Evolutionary conservation across 2,113 vertebrate species (phyloP).

Genomic region (Ursus arctos): DNA sequence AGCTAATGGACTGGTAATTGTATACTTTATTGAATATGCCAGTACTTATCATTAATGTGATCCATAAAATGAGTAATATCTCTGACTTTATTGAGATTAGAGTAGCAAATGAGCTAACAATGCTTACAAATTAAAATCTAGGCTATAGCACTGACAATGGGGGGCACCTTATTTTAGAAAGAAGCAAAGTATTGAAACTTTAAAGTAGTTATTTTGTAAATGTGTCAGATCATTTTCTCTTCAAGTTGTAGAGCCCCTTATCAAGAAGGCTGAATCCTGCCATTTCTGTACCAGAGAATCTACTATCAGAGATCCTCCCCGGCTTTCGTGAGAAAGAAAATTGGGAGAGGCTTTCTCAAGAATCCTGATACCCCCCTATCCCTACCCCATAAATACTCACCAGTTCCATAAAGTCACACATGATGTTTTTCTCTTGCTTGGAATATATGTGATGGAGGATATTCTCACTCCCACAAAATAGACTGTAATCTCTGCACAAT

Average conservation of each 20-base stretch:
- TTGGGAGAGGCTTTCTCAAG: not conserved
- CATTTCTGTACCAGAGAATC: not conserved
- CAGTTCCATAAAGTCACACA: not conserved
- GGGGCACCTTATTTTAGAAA: conserved; percentile 33
- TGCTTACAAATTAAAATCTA: conserved; percentile 58
- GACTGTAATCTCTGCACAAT: not conserved
- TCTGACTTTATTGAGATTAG: conserved; percentile 61
- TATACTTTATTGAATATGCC: conserved; percentile 59
- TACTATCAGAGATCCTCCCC: not conserved
- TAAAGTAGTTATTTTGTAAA: conserved; percentile 27
- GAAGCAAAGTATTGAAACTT: not conserved
- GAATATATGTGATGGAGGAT: not conserved
- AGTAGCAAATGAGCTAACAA: conserved; percentile 62
- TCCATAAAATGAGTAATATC: conserved; percentile 58
- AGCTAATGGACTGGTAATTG: conserved; percentile 73
- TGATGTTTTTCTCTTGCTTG: not conserved
- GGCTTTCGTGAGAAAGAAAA: conserved; percentile 36
- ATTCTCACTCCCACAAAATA: not conserved
- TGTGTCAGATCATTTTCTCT: conserved; percentile 11
- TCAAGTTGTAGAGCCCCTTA: not conserved
- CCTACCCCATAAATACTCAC: not conserved
- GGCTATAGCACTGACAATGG: not conserved
- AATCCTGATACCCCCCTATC: not conserved
- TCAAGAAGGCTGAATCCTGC: not conserved
- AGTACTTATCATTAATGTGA: conserved; percentile 64